Evolutionary conservation across 2,888 invertebrate genomes (phyloP), one percentile per base, ranked within the genome.

Genomic region (Sipha maydis): DNA sequence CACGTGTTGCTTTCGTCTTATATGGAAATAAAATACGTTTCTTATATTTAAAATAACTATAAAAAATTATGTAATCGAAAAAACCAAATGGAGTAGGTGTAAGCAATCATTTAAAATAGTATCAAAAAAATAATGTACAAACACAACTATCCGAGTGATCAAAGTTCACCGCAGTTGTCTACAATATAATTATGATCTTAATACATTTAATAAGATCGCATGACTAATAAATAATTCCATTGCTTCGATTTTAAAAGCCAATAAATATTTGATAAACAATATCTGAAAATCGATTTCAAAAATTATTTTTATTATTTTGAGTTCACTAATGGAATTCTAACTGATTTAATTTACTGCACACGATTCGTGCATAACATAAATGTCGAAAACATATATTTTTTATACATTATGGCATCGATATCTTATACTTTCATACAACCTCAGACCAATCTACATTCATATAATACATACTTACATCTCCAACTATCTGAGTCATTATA

Each of bases 401-500:
- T 14, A 48, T 48, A 48, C 48, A 48, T 0, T 48, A 48, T 9
- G 48, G 48, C 14, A 48, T 48, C 14, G 48, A 25, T 31, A 56
- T 56, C 31, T 9, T 31, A 25, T 54, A 54, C 54, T 78, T 78
- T 54, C 31, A 34, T 56, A 56, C 25, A 21, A 79, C 78, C 78
- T 79, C 25, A 79, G 56, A 25, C 31, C 14, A 21, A 79, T 79
- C 54, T 34, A 79, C 31, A 79, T 25, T 25, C 61, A 25, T 7
- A 7, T 61, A 56, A 79, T 25, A 19, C 48, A 31, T 25, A 31
- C 31, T 31, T 56, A 54, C 1, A 31, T 8, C 4, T 78, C 31
- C 31, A 31, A 31, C 78, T 9, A 78, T 25, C 78, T 54, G 78
- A 78, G 54, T 78, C 78, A 78, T 21, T 56, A 56, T 41, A 41